These are phyloP conservation scores for Acanthurus tractus DNA, from an alignment of 2,797 vertebrate species.

Conservation along the genomic window DNA sequence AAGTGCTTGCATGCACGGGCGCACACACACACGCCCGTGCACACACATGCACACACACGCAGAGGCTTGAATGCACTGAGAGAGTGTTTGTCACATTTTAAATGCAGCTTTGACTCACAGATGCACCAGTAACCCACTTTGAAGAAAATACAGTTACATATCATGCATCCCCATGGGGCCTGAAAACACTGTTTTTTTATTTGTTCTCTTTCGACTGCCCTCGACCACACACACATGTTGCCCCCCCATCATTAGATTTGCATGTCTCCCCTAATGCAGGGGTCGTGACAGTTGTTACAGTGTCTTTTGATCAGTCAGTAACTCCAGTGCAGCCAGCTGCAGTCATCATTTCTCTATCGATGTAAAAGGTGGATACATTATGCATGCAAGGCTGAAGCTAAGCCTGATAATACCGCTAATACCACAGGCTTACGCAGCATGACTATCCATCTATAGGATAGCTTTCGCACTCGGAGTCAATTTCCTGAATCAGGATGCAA, in stretches of 20 bases:
- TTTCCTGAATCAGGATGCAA: slow-evolving; percentile 17
- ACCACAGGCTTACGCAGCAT: slow-evolving; percentile 60
- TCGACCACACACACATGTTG: slow-evolving; percentile 19
- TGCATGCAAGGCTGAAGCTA: slow-evolving; percentile 58
- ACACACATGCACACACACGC: slow-evolving; percentile 5
- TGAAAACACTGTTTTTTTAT: too few relatives aligned
- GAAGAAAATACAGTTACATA: too few relatives aligned
- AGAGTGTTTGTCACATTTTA: neutral
- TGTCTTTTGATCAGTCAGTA: slow-evolving; percentile 62
- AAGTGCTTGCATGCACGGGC: slow-evolving; percentile 21
- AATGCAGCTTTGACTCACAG: too few relatives aligned
- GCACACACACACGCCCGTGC: neutral
- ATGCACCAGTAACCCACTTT: too few relatives aligned
- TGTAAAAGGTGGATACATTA: slow-evolving; percentile 63
- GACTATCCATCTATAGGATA: slow-evolving; percentile 35
- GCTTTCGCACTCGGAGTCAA: slow-evolving; percentile 35
- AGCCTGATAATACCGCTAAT: slow-evolving; percentile 66
- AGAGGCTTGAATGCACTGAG: slow-evolving; percentile 15
- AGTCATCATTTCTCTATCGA: slow-evolving; percentile 67
- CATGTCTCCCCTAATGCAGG: slow-evolving; percentile 38
- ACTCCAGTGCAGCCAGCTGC: slow-evolving; percentile 39
- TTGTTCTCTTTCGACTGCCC: neutral
- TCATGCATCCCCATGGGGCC: too few relatives aligned
- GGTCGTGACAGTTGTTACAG: slow-evolving; percentile 49
- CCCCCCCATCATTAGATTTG: slow-evolving; percentile 32